Base-by-base conservation (phyloP, 2,888 invertebrate species). In the Abscondita cerata region DNA sequence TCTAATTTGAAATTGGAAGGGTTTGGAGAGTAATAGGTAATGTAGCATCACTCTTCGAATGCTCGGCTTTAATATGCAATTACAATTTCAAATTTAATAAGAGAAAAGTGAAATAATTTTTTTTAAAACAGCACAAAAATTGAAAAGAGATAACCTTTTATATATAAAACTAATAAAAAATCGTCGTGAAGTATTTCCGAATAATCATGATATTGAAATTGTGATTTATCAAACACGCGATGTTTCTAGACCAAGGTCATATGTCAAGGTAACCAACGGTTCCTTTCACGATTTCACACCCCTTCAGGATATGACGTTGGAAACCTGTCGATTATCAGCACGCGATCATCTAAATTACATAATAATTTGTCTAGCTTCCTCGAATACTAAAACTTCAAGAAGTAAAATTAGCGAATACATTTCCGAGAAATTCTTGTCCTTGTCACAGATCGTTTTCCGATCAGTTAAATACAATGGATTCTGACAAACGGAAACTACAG, bases 271-370 rank as follows among this genome's bases (percentile, higher is more conserved):
- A 54, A 55, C 59, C 63, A 36, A 59, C 46, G 56, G 56, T 40
- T 54, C 48, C 52, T 48, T 58, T 59, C 57, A 25, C 44, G 47
- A 60, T 56, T 63, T 60, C 52, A 50, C 59, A 48, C 59, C 54
- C 64, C 51, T 40, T 52, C 59, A 55, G 54, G 52, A 64, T 53
- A 36, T 59, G 59, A 63, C 63, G 59, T 47, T 55, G n/a, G 52
- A 46, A 46, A 58, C 34, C 31, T 48, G 52, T 38, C 31, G 51
- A 36, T 59, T 62, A 58, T 50, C 58, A 44, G 20, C 62, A 62
- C 62, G 62, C 62, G 16, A 62, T 12, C 44, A 25, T 38, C 57
- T 57, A 57, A 47, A 62, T 51, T 58, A 58, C 62, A 25, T 13
- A 54, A 54, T 58, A 62, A 58, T 58, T 62, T 58, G 56, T 48